Base-by-base conservation (phyloP, 2,888 invertebrate species). In the Caenorhabditis sulstoni region DNA sequence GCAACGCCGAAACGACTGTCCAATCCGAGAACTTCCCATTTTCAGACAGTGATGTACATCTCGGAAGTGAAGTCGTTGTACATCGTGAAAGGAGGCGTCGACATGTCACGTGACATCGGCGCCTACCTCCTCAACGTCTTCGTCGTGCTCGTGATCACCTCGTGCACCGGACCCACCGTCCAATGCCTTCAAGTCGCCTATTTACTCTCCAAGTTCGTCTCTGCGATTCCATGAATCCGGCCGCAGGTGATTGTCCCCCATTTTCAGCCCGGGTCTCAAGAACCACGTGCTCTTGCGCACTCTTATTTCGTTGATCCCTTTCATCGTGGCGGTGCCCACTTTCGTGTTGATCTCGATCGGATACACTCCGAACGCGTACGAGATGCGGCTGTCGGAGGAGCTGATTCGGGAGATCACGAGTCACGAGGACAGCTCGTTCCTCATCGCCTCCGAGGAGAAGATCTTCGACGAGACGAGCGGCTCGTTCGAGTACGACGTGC, bases 21-120 rank as follows among this genome's bases (percentile, higher is more conserved):
- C n/a, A n/a, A n/a, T n/a, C n/a, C n/a, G n/a, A 8, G n/a, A 12
- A 41, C 11, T 4, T 20, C 39, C 9, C 39, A 23, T 23, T 70
- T 70, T 44, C 67, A 76, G 67, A 76, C 75, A 16, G 37, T 76
- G 18, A 62, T 61, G 62, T 76, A 76, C 57, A 35, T 76, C 0
- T 18, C 44, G 0, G 59, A 68, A 62, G 61, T 62, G 18, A 67
- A 68, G 23, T 41, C 67, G 5, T 35, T 76, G 0, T 76, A 76
- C 45, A 76, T 76, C 22, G 75, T 76, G 3, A 76, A 76, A 18
- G 75, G 75, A 0, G 75, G 75, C 20, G 20, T 68, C n/a, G 29
- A 49, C 3, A 29, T 76, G 20, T 50, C 67, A 3, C 55, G 67
- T 16, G 49, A 50, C 4, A 16, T 68, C 2, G 75, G 75, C 12